Percentiles rank a stretch among this genome's conserved stretches.
Evolutionary conservation across 2,888 invertebrate genomes (phyloP).

Genomic region (Monochamus alternatus): DNA sequence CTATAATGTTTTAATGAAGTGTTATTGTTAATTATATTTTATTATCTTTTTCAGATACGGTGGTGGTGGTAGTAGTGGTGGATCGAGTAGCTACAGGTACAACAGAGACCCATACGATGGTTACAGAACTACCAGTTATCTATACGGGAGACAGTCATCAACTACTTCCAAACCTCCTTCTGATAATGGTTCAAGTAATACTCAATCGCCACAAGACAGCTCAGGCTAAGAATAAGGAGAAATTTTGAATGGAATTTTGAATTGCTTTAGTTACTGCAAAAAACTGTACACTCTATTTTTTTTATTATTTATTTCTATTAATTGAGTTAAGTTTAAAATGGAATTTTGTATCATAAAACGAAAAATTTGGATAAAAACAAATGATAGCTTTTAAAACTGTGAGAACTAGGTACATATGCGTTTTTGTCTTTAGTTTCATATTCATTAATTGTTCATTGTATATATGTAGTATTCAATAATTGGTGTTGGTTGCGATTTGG

Average conservation of each 20-base stretch:
- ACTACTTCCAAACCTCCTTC: conserved; percentile 65
- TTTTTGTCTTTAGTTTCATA: too few species aligned
- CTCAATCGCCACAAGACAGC: conserved; percentile 61
- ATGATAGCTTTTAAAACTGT: too few species aligned
- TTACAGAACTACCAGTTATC: conserved; percentile 73
- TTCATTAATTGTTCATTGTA: too few species aligned
- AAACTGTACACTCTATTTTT: not conserved
- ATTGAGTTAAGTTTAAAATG: not conserved
- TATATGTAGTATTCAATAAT: too few species aligned
- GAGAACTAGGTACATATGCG: too few species aligned
- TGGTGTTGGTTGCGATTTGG: not conserved
- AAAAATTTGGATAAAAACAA: too few species aligned
- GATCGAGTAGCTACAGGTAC: conserved; percentile 53
- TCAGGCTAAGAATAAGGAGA: conserved; percentile 48
- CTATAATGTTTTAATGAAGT: too few species aligned
- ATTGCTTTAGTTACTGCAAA: conserved; percentile 1
- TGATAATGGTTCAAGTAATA: conserved; percentile 66
- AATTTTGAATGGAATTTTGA: conserved; percentile 19
- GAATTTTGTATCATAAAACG: too few species aligned
- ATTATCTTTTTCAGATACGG: too few species aligned
- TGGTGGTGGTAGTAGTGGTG: not conserved
- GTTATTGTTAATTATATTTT: too few species aligned
- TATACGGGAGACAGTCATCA: conserved; percentile 74
- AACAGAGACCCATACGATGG: conserved; percentile 63
- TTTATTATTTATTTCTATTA: not conserved